phyloP scores from a whole-genome alignment of 2,113 vertebrate genomes.

The Hydrolagus affinis region DNA sequence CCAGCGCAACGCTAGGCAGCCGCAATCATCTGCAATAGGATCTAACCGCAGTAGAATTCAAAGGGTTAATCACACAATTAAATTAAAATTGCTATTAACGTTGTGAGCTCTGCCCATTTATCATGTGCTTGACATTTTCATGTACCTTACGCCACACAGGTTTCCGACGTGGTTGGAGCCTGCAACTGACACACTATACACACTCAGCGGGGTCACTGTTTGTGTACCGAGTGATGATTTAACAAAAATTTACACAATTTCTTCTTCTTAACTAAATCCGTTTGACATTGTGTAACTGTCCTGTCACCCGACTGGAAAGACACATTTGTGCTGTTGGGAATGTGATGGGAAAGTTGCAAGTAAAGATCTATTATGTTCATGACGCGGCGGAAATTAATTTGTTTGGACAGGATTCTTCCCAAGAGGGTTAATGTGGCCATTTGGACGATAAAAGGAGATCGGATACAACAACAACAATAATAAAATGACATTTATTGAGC shows the following conservation, averaged over 20 bases:
- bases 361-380: too few species aligned
- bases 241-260: neutral
- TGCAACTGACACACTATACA: too few species aligned
- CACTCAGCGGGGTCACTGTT: neutral
- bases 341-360: neutral
- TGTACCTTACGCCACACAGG: neutral
- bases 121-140: neutral
- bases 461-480: too few species aligned
- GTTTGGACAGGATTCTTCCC: neutral
- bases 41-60: neutral
- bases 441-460: too few species aligned
- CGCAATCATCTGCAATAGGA: neutral
- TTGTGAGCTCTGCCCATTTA: constrained; percentile 12
- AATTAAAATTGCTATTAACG: constrained; percentile 20
- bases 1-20: too few species aligned
- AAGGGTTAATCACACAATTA: constrained; percentile 19
- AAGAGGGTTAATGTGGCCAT: neutral
- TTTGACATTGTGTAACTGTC: neutral
- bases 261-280: neutral
- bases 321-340: too few species aligned
- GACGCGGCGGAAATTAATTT: neutral
- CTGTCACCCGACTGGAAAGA: too few species aligned
- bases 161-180: neutral
- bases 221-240: neutral
- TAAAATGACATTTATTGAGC: too few species aligned